These are phyloP conservation scores for Leptonema lineaticorne DNA, from an alignment of 1,140 invertebrate species.

Conservation along the genomic window DNA sequence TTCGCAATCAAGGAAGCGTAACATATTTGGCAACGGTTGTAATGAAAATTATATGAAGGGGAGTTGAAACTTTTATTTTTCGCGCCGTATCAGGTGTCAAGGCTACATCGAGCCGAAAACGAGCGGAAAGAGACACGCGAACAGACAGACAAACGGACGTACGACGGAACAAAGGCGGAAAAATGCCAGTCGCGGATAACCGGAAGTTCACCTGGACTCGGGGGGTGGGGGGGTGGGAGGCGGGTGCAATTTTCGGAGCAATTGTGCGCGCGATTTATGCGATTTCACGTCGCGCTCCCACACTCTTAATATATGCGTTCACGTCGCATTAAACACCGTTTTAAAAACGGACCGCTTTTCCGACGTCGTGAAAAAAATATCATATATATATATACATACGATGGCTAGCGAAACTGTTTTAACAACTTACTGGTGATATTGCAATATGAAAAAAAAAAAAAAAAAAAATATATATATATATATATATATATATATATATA, in stretches of 20 bases:
- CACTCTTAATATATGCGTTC: not conserved
- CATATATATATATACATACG: too few species aligned
- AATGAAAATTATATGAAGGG: not conserved
- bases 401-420: too few species aligned
- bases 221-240: not conserved
- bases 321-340: not conserved
- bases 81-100: not conserved
- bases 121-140: too few species aligned
- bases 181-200: too few species aligned
- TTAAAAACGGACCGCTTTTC: not conserved
- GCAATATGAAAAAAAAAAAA: too few species aligned
- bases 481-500: too few species aligned
- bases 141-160: not conserved
- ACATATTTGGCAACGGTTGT: conserved; percentile 1
- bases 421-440: too few species aligned
- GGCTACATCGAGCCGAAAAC: conserved; percentile 12
- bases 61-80: not conserved
- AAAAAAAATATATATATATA: too few species aligned
- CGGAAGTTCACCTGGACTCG: conserved; percentile 1
- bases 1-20: not conserved
- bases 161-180: too few species aligned
- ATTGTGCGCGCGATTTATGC: conserved; percentile 25
- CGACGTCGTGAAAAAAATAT: not conserved
- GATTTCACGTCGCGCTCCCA: too few species aligned
- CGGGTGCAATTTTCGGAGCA: conserved; percentile 6